Conservation (phyloP, 1,140 invertebrate genomes). For the Metopolophium dirhodum region DNA sequence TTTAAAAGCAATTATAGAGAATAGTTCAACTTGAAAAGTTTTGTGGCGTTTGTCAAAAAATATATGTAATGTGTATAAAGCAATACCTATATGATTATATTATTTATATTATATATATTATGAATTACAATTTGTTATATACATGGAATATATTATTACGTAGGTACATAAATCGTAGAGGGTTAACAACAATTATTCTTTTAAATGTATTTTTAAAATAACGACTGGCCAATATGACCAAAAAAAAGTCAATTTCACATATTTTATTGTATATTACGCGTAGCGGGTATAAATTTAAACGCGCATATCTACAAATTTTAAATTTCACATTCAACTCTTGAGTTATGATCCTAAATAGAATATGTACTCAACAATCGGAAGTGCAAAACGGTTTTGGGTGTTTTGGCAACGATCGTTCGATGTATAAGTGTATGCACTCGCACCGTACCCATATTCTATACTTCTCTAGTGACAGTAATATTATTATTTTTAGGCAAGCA, state of each 20-base stretch:
- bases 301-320: not conserved
- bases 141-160: not conserved
- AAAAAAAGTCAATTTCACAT: not conserved
- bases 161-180: not conserved
- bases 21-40: not conserved
- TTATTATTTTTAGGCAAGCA: constrained; percentile 35
- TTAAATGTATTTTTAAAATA: not conserved
- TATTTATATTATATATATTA: not conserved
- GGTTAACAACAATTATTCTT: not conserved
- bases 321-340: not conserved
- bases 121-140: not conserved
- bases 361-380: not conserved
- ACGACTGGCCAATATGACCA: not conserved
- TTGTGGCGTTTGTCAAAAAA: not conserved
- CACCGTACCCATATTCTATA: not conserved
- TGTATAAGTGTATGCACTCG: not conserved
- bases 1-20: not conserved
- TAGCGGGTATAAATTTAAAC: constrained; percentile 9
- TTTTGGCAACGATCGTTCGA: constrained; percentile 17
- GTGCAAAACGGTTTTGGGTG: not conserved
- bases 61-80: not conserved
- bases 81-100: not conserved
- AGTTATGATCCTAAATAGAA: constrained; percentile 22
- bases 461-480: not conserved
- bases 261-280: not conserved